phyloP scores from a whole-genome alignment of 2,113 vertebrate species.

The Prionailurus bengalensis region DNA sequence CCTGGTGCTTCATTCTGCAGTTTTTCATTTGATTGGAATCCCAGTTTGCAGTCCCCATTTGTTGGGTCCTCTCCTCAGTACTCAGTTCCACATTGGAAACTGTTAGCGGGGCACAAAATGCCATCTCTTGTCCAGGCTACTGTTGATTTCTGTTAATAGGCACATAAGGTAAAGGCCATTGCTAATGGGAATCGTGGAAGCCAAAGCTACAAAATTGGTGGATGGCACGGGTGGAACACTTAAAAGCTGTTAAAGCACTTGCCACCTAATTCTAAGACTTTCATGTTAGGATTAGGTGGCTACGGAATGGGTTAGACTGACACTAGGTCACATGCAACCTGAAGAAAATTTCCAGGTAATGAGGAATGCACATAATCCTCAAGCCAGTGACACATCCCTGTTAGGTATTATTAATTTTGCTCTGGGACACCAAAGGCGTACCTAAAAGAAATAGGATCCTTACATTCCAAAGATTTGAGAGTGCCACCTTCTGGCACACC shows the following conservation, averaged over 20 bases:
- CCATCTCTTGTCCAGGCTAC: not conserved
- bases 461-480: not conserved
- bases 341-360: not conserved
- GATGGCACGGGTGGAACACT: not conserved
- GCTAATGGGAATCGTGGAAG: not conserved
- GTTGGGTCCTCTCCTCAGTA: not conserved
- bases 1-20: not conserved
- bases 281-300: not conserved
- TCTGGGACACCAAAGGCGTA: not conserved
- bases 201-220: not conserved
- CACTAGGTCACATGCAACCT: not conserved
- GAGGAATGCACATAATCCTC: not conserved
- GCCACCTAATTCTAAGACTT: not conserved
- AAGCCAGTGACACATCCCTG: not conserved
- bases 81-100: not conserved
- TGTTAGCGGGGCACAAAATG: not conserved
- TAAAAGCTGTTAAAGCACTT: not conserved
- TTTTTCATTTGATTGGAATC: not conserved
- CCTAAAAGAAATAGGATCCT: not conserved
- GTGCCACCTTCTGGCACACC: not conserved
- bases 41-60: not conserved
- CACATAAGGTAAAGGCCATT: not conserved
- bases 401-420: not conserved
- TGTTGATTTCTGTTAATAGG: not conserved
- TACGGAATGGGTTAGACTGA: not conserved